Evolutionary conservation across 2,113 vertebrate species (phyloP).

Genomic region (Syrmaticus mikado): DNA sequence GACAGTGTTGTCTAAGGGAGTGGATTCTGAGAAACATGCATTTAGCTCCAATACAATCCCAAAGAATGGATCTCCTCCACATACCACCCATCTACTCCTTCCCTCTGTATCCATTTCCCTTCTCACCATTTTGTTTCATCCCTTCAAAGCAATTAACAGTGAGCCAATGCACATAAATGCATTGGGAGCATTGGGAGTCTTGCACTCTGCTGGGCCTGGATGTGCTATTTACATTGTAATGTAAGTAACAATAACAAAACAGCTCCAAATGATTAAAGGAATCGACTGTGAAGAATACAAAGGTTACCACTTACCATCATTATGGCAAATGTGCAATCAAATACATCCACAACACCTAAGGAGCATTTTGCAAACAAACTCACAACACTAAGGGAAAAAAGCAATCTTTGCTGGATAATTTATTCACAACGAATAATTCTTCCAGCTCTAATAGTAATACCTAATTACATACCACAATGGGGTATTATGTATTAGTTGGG

Average conservation of each 20-base stretch:
- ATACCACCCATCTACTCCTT: rapidly evolving
- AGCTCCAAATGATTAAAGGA: rapidly evolving
- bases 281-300: rapidly evolving
- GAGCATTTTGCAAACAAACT: not conserved
- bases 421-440: slow-evolving; percentile 41
- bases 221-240: not conserved
- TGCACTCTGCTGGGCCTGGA: not conserved
- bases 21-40: not conserved
- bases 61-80: not conserved
- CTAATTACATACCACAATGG: slow-evolving; percentile 67
- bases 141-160: rapidly evolving
- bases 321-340: not conserved
- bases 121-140: not conserved
- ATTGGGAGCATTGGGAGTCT: rapidly evolving
- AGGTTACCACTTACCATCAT: rapidly evolving
- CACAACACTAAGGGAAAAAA: not conserved
- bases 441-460: slow-evolving; percentile 50
- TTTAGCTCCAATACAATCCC: not conserved
- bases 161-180: rapidly evolving
- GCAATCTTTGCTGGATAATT: slow-evolving; percentile 30
- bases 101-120: not conserved
- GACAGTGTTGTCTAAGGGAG: not conserved
- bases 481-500: slow-evolving; percentile 59
- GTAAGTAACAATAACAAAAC: not conserved
- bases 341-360: not conserved